Percentiles rank a stretch among this genome's conserved stretches.
Conservation (phyloP, 1,140 invertebrate genomes). For the Battus philenor region DNA sequence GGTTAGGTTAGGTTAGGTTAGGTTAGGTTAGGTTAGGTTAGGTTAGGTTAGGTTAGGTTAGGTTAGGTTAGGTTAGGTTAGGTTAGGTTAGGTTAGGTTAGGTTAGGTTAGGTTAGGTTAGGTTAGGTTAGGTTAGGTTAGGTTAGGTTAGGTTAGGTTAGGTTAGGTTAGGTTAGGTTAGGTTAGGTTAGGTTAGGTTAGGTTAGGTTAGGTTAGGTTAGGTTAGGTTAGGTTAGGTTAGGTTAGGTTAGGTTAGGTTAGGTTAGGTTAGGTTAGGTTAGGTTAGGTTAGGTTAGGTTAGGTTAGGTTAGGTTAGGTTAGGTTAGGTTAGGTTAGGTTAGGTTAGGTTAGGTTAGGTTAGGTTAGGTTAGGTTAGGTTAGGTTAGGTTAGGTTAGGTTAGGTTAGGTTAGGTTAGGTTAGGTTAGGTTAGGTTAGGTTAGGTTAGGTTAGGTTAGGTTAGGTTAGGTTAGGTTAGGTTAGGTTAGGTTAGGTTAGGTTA, state of each 20-base stretch:
- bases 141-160: slow-evolving; percentile 22
- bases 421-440: too few relatives aligned
- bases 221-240: slow-evolving; percentile 23
- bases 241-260: slow-evolving; percentile 28
- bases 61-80: slow-evolving; percentile 36
- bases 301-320: slow-evolving; percentile 45
- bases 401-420: too few relatives aligned
- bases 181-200: slow-evolving; percentile 21
- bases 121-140: slow-evolving; percentile 31
- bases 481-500: too few relatives aligned
- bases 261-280: slow-evolving; percentile 27
- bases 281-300: slow-evolving; percentile 31
- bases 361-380: slow-evolving; percentile 25
- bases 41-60: slow-evolving; percentile 36
- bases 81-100: slow-evolving; percentile 38
- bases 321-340: slow-evolving; percentile 33
- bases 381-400: slow-evolving; percentile 42
- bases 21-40: slow-evolving; percentile 31
- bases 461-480: too few relatives aligned
- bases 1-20: slow-evolving; percentile 31
- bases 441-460: too few relatives aligned
- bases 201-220: too few relatives aligned
- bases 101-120: slow-evolving; percentile 44
- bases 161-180: slow-evolving; percentile 26
- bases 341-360: slow-evolving; percentile 35